Percentiles rank a stretch among this genome's conserved stretches.
These are phyloP conservation scores for Larimichthys crocea DNA, from an alignment of 2,113 vertebrate genomes.

Conservation along the genomic window DNA sequence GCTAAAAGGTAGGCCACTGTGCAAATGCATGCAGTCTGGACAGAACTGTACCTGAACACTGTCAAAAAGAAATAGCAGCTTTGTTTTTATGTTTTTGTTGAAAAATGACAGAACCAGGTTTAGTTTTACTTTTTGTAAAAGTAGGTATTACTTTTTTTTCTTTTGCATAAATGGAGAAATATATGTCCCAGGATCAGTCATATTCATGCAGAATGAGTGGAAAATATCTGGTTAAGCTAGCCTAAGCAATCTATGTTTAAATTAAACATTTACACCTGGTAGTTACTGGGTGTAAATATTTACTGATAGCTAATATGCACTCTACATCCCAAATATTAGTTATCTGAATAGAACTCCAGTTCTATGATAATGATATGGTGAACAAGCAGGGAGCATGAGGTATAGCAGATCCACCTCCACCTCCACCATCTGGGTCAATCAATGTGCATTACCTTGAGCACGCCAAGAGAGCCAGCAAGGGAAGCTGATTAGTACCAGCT, in stretches of 20 bases:
- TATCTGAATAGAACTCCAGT: not conserved
- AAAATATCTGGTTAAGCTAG: not conserved
- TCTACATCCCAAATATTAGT: not conserved
- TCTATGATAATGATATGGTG: not conserved
- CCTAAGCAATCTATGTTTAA: not conserved
- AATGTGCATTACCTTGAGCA: not conserved
- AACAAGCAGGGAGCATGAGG: no score
- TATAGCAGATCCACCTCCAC: not conserved
- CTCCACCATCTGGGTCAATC: no score
- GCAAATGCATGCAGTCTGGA: constrained; percentile 44
- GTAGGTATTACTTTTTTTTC: not conserved
- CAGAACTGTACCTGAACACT: constrained; percentile 21
- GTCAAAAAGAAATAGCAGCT: not conserved
- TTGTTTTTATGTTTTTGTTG: not conserved
- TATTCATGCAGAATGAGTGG: no score
- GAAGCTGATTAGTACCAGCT: not conserved
- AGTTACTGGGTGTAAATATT: no score
- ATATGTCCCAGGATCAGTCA: no score
- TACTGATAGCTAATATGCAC: not conserved
- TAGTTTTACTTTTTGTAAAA: not conserved
- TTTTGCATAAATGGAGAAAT: no score
- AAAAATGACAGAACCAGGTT: not conserved
- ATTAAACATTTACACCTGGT: not conserved
- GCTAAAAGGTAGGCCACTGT: constrained; percentile 54
- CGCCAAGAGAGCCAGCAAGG: not conserved